A percentile compares a stretch with the other conserved stretches of the same genome.
These are phyloP conservation scores for Coregonus clupeaformis DNA, from an alignment of 2,113 vertebrate genomes.

Conservation along the genomic window DNA sequence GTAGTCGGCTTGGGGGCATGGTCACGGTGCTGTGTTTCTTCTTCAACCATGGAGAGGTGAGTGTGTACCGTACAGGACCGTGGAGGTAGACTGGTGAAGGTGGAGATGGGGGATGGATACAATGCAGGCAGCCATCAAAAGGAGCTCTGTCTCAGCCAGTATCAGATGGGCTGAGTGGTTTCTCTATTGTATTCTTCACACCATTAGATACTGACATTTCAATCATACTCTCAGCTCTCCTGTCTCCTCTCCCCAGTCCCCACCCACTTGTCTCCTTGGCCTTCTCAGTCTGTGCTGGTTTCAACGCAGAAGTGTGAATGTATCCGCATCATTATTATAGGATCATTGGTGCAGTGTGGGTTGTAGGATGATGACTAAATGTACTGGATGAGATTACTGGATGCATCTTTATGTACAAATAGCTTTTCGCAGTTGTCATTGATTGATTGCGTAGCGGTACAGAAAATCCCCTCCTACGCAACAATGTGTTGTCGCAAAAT, in stretches of 20 bases:
- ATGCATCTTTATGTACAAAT: neutral
- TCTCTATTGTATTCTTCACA: neutral
- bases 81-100: slow-evolving; percentile 9
- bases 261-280: neutral
- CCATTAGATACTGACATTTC: slow-evolving; percentile 34
- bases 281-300: neutral
- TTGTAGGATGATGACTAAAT: slow-evolving; percentile 39
- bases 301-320: neutral
- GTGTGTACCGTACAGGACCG: slow-evolving; percentile 7
- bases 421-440: neutral
- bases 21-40: slow-evolving; percentile 14
- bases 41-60: slow-evolving; percentile 21
- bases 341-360: slow-evolving; percentile 98
- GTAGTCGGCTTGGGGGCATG: neutral
- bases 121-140: slow-evolving; percentile 23
- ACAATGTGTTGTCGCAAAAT: neutral
- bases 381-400: neutral
- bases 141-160: slow-evolving; percentile 26
- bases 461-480: neutral
- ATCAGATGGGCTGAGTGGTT: slow-evolving; percentile 15
- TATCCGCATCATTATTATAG: neutral
- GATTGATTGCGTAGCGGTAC: neutral
- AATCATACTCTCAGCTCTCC: neutral
- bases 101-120: slow-evolving; percentile 10
- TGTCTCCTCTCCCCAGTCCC: neutral